These are phyloP conservation scores for Drosophila aff. DNA, from an alignment of 1,140 invertebrate genomes.

Conservation along the genomic window DNA sequence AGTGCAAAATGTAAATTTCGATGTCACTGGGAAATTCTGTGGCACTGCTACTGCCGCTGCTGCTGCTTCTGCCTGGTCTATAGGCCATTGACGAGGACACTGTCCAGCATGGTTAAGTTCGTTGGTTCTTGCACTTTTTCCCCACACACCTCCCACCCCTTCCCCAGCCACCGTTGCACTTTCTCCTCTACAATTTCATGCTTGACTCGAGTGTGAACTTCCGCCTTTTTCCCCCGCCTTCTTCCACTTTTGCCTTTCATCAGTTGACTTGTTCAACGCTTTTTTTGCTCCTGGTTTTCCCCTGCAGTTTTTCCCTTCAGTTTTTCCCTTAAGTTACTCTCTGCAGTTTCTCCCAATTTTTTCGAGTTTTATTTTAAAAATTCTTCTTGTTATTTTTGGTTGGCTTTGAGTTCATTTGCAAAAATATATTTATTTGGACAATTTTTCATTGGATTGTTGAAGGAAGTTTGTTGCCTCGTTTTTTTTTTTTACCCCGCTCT, in stretches of 20 bases:
- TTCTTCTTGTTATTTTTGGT: slow-evolving; percentile 7
- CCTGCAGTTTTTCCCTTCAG: slow-evolving; percentile 6
- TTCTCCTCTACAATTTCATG: slow-evolving; percentile 55
- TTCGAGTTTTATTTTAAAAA: slow-evolving; percentile 2
- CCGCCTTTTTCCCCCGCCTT: slow-evolving; percentile 10
- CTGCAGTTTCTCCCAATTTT: not conserved
- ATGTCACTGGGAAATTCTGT: slow-evolving; percentile 58
- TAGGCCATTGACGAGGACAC: slow-evolving; percentile 52
- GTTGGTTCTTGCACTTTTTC: slow-evolving; percentile 26
- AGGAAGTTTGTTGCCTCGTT: slow-evolving; percentile 17
- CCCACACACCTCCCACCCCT: not conserved
- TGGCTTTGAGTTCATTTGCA: slow-evolving; percentile 31
- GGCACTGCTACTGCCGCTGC: slow-evolving; percentile 18
- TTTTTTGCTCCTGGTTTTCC: not conserved
- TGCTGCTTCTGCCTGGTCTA: slow-evolving; percentile 2
- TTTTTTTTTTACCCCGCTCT: not conserved
- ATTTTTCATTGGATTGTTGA: slow-evolving; percentile 49
- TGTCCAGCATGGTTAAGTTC: slow-evolving; percentile 45
- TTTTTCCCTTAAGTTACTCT: not conserved
- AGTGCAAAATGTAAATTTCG: slow-evolving; percentile 64
- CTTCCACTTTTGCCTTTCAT: slow-evolving; percentile 21
- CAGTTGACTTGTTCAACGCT: slow-evolving; percentile 38
- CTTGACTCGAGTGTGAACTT: slow-evolving; percentile 41
- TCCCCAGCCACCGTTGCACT: slow-evolving; percentile 33
- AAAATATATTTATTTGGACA: slow-evolving; percentile 55